Base-by-base conservation (phyloP, 2,888 invertebrate species). In the Diadromus collaris region DNA sequence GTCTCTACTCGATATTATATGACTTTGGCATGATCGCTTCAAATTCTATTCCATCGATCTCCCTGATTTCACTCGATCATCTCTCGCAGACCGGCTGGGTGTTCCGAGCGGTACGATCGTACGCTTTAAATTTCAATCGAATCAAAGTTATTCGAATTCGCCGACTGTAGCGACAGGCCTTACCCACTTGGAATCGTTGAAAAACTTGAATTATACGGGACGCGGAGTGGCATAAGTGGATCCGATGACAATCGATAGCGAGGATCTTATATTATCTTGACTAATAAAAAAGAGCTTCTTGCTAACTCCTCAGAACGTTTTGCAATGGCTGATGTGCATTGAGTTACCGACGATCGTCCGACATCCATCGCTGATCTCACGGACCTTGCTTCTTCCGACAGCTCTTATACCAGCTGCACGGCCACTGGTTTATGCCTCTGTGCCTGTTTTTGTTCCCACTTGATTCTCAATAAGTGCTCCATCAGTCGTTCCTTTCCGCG, bases 391-490 rank as follows among this genome's bases (percentile, higher is more conserved):
- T 67, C 65, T 75, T 78, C 46, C 61, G 48, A 32, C 56, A 38
- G 34, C 56, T 54, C 34, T 46, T 63, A 48, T 46, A 58, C 44
- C 46, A 46, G 29, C 56, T 58, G 44, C 44, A 44, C 29, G 16
- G 32, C n/a, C 29, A 9, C 44, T n/a, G 9, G 54, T 69, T 58
- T 44, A 41, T 56, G 38, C 58, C 24, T 61, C 38, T 44, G 21
- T 56, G 51, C 61, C 46, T 46, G 38, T 61, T 71, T 67, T 74
- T 61, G 65, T 73, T 24, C 46, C 78, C 56, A 67, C 70, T 78
- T 75, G 70, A 75, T 74, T 38, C 78, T 46, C 65, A 67, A 75
- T 78, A 78, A 78, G 70, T 78, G 74, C 60, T 61, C 74, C 65
- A 38, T 67, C 74, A 67, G 61, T 41, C 61, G 41, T 24, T 29